phyloP scores from a whole-genome alignment of 2,113 vertebrate genomes.

The Syrrhaptes paradoxus region DNA sequence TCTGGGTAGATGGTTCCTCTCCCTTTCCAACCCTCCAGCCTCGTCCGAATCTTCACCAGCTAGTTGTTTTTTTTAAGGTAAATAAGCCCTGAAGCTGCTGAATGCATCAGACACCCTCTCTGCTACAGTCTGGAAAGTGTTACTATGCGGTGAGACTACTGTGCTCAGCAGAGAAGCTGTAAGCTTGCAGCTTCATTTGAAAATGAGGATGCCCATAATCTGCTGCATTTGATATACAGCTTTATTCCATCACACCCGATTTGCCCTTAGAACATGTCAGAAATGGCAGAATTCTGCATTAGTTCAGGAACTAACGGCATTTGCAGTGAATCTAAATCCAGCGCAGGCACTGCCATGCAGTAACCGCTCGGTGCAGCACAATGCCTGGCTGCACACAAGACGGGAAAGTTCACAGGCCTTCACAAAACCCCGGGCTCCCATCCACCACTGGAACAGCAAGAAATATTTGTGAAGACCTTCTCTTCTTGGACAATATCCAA shows the following conservation, averaged over 20 bases:
- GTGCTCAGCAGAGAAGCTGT: neutral
- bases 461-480: neutral
- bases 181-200: neutral
- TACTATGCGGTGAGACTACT: fast-evolving
- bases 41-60: conserved; percentile 79
- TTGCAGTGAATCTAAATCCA: neutral
- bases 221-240: neutral
- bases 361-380: neutral
- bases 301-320: neutral
- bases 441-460: neutral
- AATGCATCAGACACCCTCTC: neutral
- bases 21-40: conserved; percentile 54
- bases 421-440: neutral
- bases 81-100: neutral
- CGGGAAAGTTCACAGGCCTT: neutral
- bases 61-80: conserved; percentile 78
- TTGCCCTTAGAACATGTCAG: neutral
- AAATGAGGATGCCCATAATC: neutral
- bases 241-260: neutral
- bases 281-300: neutral
- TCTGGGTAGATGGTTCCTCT: conserved; percentile 16
- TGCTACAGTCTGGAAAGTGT: neutral
- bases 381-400: neutral
- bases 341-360: neutral
- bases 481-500: conserved; percentile 10